Base-by-base conservation (phyloP, 2,797 vertebrate genomes). In the Macropodus opercularis region DNA sequence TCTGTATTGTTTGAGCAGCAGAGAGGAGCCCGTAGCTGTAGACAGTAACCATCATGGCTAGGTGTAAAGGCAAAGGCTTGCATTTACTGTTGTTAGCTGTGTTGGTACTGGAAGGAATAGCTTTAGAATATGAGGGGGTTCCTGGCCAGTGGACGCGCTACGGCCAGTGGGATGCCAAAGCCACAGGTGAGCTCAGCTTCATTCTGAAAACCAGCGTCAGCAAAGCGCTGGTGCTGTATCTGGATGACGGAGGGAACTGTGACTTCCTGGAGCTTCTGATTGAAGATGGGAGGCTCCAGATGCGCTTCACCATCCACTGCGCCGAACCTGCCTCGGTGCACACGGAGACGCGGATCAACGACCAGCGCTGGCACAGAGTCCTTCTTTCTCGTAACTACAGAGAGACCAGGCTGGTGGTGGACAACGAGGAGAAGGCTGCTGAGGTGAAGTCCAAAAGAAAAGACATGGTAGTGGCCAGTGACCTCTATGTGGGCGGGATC, bases 141-240 rank as follows among this genome's bases (percentile, higher is more conserved):
- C 94, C 96, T 0, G 97, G 96, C 47, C 96, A 98, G 80, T 98
- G 97, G 97, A 96, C 95, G 0, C 94, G 96, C 10, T 98, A 97
- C 0, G 93, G 90, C n/a, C 94, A 93, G 41, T 97, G 96, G 95
- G 93, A 94, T 1, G 93, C 93, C 0, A 85, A 78, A 48, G 82
- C 90, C 8, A 91, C 91, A 0, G 95, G 94, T 0, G 94, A 96
- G 80, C 93, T 98, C 63, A 97, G 94, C 83, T 98, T 98, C 72
- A 93, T 93, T 51, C 64, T 98, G 60, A 94, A 94, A 81, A 97
- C 95, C 64, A 97, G 97, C 81, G 64, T 92, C 75, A 93, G 93
- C 40, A 93, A 93, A 69, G 94, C 95, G 0, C 78, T 98, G 72
- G 89, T 98, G 67, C 94, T 98, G 35, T 98, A 98, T 80, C 80